A percentile compares a stretch with the other conserved stretches of the same genome.
Evolutionary conservation across 2,888 invertebrate species (phyloP).

Genomic region (Camptogramma bilineatum): DNA sequence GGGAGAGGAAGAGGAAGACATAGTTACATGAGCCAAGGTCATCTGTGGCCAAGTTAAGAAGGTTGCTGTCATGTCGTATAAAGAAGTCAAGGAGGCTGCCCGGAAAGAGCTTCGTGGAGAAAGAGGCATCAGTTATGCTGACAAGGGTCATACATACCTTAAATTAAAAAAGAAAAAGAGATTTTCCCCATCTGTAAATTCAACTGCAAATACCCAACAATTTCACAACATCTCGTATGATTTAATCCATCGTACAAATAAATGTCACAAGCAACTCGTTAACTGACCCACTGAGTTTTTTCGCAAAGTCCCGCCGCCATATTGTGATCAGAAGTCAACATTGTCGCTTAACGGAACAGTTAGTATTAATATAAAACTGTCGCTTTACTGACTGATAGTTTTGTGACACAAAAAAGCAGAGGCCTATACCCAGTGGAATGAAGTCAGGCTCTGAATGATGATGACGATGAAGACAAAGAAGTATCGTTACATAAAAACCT

Average conservation of each 20-base stretch:
- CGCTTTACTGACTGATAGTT: slow-evolving; percentile 4
- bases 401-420: neutral
- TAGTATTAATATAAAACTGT: slow-evolving; percentile 9
- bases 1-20: too few species aligned
- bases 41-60: too few species aligned
- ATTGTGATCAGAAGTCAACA: slow-evolving; percentile 18
- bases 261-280: slow-evolving; percentile 53
- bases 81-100: too few species aligned
- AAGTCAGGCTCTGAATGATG: too few species aligned
- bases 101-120: too few species aligned
- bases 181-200: slow-evolving; percentile 2
- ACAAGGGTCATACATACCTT: too few species aligned
- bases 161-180: too few species aligned
- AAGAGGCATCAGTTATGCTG: too few species aligned
- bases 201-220: slow-evolving; percentile 32
- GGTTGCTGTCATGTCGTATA: too few species aligned
- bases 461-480: too few species aligned
- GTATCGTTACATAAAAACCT: neutral
- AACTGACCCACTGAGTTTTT: slow-evolving; percentile 69
- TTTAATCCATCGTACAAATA: slow-evolving; percentile 50
- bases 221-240: slow-evolving; percentile 40
- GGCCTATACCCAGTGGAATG: too few species aligned
- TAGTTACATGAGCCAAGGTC: too few species aligned
- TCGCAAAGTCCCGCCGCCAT: slow-evolving; percentile 33
- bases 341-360: slow-evolving; percentile 24